phyloP scores from a whole-genome alignment of 1,140 invertebrate species.

The Adelges cooleyi region DNA sequence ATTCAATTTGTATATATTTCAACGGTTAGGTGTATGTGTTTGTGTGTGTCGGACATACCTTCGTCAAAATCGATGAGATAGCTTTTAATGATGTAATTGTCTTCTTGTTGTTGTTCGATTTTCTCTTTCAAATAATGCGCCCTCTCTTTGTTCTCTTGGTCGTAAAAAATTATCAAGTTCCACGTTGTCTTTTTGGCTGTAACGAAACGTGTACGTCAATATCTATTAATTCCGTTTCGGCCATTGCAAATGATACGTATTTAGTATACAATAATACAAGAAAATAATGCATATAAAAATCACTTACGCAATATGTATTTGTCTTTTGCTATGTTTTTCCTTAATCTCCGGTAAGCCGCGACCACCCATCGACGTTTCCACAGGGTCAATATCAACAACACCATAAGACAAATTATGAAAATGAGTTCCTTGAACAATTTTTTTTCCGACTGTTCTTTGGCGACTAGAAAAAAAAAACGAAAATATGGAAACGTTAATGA shows the following conservation, averaged over 20 bases:
- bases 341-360: not conserved
- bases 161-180: not conserved
- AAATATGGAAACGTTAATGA: no score
- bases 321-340: conserved; percentile 3
- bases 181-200: not conserved
- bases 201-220: not conserved
- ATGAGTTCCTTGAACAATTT: conserved; percentile 13
- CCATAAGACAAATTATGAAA: not conserved
- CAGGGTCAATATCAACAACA: conserved; percentile 5
- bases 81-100: not conserved
- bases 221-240: no score
- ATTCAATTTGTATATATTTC: no score
- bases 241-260: no score
- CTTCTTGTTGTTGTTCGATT: not conserved
- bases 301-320: conserved; percentile 14
- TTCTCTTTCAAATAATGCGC: not conserved
- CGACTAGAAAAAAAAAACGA: not conserved
- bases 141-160: conserved; percentile 8
- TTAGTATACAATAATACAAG: no score
- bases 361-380: conserved; percentile 2
- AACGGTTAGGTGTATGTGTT: not conserved
- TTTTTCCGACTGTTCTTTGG: not conserved
- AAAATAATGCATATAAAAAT: not conserved
- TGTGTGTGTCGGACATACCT: not conserved
- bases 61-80: not conserved